Evolutionary conservation across 2,113 vertebrate genomes (phyloP).

Genomic region (Myanophis thanlyinensis): DNA sequence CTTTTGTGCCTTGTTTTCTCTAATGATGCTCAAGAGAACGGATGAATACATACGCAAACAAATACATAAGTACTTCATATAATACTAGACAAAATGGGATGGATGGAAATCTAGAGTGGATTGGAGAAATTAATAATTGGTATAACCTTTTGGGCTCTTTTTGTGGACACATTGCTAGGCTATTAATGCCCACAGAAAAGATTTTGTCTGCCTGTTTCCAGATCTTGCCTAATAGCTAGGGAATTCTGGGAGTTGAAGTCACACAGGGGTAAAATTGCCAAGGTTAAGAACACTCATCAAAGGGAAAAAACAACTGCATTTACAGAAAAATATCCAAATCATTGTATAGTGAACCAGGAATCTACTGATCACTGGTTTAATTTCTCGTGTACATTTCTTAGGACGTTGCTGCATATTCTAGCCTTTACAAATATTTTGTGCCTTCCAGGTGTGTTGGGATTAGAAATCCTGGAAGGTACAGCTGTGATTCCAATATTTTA

Average conservation of each 20-base stretch:
- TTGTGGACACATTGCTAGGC: background rate
- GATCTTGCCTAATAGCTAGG: background rate
- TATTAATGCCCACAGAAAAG: background rate
- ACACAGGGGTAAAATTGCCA: background rate
- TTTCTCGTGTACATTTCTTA: background rate
- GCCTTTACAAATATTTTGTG: background rate
- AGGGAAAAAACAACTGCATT: background rate
- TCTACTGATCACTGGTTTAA: background rate
- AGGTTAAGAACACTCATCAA: background rate
- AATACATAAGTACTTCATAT: background rate
- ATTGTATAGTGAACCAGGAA: background rate
- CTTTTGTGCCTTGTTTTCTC: background rate
- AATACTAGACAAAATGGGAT: background rate
- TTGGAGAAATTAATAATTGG: background rate
- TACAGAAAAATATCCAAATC: background rate
- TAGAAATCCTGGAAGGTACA: background rate
- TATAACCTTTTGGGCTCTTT: background rate
- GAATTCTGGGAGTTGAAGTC: background rate
- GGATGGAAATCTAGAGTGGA: background rate
- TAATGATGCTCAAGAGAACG: background rate
- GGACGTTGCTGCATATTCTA: background rate
- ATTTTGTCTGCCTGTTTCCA: background rate
- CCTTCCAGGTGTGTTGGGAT: background rate
- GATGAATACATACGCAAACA: background rate
- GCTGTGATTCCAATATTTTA: background rate